Evolutionary conservation across 2,797 vertebrate genomes (phyloP).

Genomic region (Sebastes flavidus): DNA sequence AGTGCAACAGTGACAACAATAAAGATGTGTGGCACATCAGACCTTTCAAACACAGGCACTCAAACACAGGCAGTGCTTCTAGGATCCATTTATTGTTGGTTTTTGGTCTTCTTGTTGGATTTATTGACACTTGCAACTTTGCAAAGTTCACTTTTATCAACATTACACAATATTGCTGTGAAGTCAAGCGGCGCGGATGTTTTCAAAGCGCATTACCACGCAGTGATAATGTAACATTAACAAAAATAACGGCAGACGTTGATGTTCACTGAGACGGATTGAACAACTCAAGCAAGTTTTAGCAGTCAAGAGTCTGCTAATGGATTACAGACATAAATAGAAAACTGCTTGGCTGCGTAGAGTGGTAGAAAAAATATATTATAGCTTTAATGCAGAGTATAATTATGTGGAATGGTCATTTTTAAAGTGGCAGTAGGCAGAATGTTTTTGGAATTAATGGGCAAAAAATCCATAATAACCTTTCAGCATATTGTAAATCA

Average conservation of each 20-base stretch:
- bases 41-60: background rate
- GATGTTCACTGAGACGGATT: background rate
- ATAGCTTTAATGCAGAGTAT: background rate
- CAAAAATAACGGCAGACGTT: background rate
- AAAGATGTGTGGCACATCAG: background rate
- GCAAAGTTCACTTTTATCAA: background rate
- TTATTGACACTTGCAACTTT: background rate
- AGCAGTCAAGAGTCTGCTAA: background rate
- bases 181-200: background rate
- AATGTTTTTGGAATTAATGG: no score
- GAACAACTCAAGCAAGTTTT: background rate
- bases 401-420: background rate
- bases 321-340: background rate
- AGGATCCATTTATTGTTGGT: background rate
- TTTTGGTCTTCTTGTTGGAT: background rate
- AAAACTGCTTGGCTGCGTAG: background rate
- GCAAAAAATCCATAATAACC: no score
- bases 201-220: background rate
- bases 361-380: background rate
- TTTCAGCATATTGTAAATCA: no score
- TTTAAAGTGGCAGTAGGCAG: background rate
- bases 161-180: background rate
- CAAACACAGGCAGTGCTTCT: background rate
- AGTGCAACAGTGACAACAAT: background rate
- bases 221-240: background rate